These are phyloP conservation scores for Stratiolaelaps scimitus DNA, from an alignment of 1,140 invertebrate species.

Conservation along the genomic window DNA sequence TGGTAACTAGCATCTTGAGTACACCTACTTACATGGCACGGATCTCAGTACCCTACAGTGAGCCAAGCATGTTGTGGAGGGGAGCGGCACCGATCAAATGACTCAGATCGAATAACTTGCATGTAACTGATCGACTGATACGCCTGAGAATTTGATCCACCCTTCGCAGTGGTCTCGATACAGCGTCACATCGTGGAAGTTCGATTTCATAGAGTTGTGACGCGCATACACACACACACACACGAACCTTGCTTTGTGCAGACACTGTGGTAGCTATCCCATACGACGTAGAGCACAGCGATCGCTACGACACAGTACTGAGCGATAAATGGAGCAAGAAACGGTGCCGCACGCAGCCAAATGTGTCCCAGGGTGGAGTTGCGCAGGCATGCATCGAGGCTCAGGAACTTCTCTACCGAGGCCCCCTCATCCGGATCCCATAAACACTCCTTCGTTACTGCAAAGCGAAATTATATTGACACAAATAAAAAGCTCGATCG, in stretches of 20 bases:
- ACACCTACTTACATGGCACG: too few relatives aligned
- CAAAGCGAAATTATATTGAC: conserved; percentile 11
- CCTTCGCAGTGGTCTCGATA: not conserved
- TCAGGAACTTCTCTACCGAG: conserved; percentile 47
- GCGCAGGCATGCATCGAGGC: conserved; percentile 48
- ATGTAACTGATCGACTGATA: too few relatives aligned
- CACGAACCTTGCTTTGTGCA: conserved; percentile 6
- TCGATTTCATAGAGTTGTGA: not conserved
- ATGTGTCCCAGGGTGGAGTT: conserved; percentile 50
- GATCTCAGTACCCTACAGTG: too few relatives aligned
- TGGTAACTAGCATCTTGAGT: too few relatives aligned
- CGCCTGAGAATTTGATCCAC: too few relatives aligned
- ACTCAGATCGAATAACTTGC: too few relatives aligned
- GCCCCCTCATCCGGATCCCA: conserved; percentile 35
- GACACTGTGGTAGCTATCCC: conserved; percentile 46
- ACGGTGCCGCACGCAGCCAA: conserved; percentile 51
- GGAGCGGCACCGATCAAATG: too few relatives aligned
- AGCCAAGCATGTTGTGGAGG: too few relatives aligned
- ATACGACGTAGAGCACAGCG: conserved; percentile 52
- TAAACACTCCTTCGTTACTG: conserved; percentile 33
- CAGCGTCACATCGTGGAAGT: not conserved
- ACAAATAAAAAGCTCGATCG: not conserved
- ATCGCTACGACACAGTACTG: conserved; percentile 48
- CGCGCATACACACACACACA: not conserved
- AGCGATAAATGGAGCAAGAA: conserved; percentile 51